Evolutionary conservation across 2,797 vertebrate genomes (phyloP).

Genomic region (Chelon auratus): DNA sequence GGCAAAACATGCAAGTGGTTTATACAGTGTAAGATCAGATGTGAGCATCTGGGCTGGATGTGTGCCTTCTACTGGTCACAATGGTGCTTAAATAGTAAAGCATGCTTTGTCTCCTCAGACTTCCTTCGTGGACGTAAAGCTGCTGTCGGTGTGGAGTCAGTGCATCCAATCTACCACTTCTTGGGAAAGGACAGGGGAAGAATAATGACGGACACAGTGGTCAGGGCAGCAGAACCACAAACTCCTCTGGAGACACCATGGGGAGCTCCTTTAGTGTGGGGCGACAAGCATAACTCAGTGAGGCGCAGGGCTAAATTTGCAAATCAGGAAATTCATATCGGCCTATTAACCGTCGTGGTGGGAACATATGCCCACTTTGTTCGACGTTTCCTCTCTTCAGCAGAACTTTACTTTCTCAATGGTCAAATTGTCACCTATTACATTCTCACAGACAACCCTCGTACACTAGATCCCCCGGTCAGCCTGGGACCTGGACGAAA

Average conservation of each 20-base stretch:
- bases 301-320: slow-evolving; percentile 60
- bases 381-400: slow-evolving; percentile 80
- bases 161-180: slow-evolving; percentile 32
- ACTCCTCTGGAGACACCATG: slow-evolving; percentile 71
- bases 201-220: slow-evolving; percentile 10
- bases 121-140: slow-evolving; percentile 62
- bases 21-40: no score
- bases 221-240: slow-evolving; percentile 15
- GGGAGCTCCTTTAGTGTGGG: slow-evolving; percentile 84
- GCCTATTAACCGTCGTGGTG: slow-evolving; percentile 76
- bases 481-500: slow-evolving; percentile 72
- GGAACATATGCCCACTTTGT: slow-evolving; percentile 80
- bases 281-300: slow-evolving; percentile 62
- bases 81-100: slow-evolving; percentile 2
- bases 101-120: slow-evolving; percentile 60
- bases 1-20: no score
- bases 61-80: neutral
- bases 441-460: slow-evolving; percentile 83
- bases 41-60: no score
- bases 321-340: slow-evolving; percentile 52
- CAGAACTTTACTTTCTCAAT: slow-evolving; percentile 84
- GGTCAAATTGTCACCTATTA: slow-evolving; percentile 84
- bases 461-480: slow-evolving; percentile 65
- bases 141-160: slow-evolving; percentile 17
- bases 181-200: slow-evolving; percentile 12